A percentile compares a stretch with the other conserved stretches of the same genome.
These are phyloP conservation scores for Scaptodrosophila lebanonensis DNA, from an alignment of 1,140 invertebrate species.

Conservation along the genomic window DNA sequence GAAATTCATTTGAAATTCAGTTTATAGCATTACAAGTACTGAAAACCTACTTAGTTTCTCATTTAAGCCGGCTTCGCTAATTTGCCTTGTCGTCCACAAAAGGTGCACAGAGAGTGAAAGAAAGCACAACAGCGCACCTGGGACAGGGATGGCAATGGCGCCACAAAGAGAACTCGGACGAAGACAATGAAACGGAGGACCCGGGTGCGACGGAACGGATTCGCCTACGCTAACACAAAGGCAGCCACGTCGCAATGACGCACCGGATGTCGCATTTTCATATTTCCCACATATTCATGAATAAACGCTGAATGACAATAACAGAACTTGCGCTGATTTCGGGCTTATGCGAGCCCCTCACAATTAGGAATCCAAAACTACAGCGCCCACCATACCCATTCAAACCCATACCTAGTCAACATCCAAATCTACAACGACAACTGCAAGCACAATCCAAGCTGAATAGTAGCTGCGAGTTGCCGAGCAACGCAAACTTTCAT, in stretches of 20 bases:
- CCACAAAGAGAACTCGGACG: too few relatives aligned
- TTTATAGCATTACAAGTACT: conserved; percentile 38
- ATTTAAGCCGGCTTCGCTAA: conserved; percentile 1
- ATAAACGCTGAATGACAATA: too few relatives aligned
- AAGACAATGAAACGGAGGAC: too few relatives aligned
- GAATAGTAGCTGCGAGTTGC: too few relatives aligned
- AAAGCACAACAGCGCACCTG: too few relatives aligned
- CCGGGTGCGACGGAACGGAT: too few relatives aligned
- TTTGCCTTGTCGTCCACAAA: conserved; percentile 10
- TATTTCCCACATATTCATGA: too few relatives aligned
- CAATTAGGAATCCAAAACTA: not conserved
- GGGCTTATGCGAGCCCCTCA: not conserved
- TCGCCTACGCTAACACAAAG: conserved; percentile 9
- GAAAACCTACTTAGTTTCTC: conserved; percentile 34
- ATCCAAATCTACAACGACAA: too few relatives aligned
- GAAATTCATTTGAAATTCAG: conserved; percentile 51
- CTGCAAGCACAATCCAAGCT: too few relatives aligned
- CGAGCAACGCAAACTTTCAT: too few relatives aligned
- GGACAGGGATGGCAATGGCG: too few relatives aligned
- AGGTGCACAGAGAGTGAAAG: not conserved
- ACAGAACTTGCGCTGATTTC: not conserved
- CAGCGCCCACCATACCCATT: not conserved
- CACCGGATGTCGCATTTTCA: not conserved
- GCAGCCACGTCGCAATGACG: too few relatives aligned
- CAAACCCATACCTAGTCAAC: not conserved